Conservation (phyloP, 1,140 invertebrate species). For the Prorops nasuta region DNA sequence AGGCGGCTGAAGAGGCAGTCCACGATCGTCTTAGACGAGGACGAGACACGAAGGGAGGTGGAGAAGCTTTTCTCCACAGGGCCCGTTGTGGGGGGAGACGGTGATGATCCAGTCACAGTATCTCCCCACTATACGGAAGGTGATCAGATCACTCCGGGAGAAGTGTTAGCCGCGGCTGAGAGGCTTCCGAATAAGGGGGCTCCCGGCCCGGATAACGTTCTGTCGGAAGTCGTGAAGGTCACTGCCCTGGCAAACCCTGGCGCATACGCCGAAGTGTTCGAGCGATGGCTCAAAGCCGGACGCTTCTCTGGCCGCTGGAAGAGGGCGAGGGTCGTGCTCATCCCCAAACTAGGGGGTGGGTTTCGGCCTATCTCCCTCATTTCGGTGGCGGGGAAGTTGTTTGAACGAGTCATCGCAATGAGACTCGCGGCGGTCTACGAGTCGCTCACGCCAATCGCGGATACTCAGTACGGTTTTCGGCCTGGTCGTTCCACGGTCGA, state of each 20-base stretch:
- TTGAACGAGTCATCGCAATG: not conserved
- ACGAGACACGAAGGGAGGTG: too few relatives aligned
- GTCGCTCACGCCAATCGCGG: not conserved
- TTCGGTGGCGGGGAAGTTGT: not conserved
- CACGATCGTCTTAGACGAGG: too few relatives aligned
- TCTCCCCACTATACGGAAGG: too few relatives aligned
- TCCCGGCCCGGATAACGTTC: not conserved
- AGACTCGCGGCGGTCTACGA: not conserved
- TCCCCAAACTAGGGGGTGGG: not conserved
- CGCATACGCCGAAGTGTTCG: not conserved
- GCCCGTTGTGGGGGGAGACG: too few relatives aligned
- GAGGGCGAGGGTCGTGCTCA: not conserved
- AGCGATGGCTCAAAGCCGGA: too few relatives aligned
- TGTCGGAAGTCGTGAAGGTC: not conserved
- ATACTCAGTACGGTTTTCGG: not conserved
- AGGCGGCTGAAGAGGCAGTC: too few relatives aligned
- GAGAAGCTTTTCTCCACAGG: too few relatives aligned
- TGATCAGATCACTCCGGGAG: too few relatives aligned
- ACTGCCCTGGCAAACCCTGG: not conserved
- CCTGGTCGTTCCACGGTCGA: not conserved
- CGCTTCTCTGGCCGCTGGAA: not conserved
- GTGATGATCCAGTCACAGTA: too few relatives aligned
- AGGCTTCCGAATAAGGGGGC: not conserved
- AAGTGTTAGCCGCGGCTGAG: not conserved
- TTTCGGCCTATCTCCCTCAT: not conserved